Evolutionary conservation across 1,140 invertebrate species (phyloP).

Genomic region (Anastrepha obliqua): DNA sequence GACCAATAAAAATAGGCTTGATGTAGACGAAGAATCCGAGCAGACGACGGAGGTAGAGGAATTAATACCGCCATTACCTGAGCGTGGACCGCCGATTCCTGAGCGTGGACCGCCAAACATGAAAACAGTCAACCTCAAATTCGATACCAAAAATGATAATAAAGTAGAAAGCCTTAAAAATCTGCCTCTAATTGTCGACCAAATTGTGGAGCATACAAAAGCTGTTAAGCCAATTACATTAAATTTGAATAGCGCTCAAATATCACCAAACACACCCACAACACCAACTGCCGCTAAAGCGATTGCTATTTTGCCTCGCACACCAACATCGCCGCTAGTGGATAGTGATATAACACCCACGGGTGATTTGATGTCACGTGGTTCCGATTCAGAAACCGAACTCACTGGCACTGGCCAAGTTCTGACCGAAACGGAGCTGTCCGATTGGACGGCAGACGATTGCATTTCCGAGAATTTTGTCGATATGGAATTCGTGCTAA

Average conservation of each 20-base stretch:
- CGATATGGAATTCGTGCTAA: slow-evolving; percentile 79
- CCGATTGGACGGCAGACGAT: slow-evolving; percentile 88
- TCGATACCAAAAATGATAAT: slow-evolving; percentile 73
- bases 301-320: background rate
- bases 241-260: slow-evolving; percentile 62
- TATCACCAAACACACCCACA: slow-evolving; percentile 60
- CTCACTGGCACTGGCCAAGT: slow-evolving; percentile 81
- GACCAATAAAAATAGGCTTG: slow-evolving; percentile 53
- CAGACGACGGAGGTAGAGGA: background rate
- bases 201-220: slow-evolving; percentile 62
- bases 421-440: slow-evolving; percentile 88
- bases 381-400: slow-evolving; percentile 76
- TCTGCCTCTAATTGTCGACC: slow-evolving; percentile 69
- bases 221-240: slow-evolving; percentile 68
- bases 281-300: slow-evolving; percentile 61
- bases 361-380: slow-evolving; percentile 62
- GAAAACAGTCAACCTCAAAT: slow-evolving; percentile 62
- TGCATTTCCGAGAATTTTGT: slow-evolving; percentile 84
- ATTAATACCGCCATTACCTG: slow-evolving; percentile 54
- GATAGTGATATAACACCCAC: slow-evolving; percentile 73
- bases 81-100: slow-evolving; percentile 62
- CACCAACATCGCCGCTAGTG: slow-evolving; percentile 61
- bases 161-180: slow-evolving; percentile 73
- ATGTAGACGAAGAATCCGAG: background rate
- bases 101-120: slow-evolving; percentile 66